Evolutionary conservation across 2,888 invertebrate species (phyloP).

Genomic region (Lissonota sp.): DNA sequence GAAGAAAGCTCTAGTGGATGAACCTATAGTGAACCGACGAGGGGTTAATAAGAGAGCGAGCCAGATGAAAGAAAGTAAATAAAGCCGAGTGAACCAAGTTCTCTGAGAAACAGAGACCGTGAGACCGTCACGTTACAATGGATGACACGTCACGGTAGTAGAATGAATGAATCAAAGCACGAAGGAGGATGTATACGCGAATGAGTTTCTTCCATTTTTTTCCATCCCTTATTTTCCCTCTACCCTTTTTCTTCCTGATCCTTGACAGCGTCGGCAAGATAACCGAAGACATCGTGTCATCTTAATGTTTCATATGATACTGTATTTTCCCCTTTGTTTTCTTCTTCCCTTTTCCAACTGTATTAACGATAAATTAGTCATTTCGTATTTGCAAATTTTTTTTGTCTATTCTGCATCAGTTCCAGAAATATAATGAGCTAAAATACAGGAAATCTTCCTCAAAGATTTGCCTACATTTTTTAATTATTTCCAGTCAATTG

Average conservation of each 20-base stretch:
- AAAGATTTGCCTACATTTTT: too few species aligned
- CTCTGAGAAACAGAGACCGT: constrained; percentile 10
- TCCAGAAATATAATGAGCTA: too few species aligned
- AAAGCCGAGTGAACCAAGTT: constrained; percentile 24
- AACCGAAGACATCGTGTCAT: too few species aligned
- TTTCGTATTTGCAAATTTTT: too few species aligned
- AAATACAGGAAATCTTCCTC: too few species aligned
- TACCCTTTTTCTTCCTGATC: too few species aligned
- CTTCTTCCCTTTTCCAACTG: background rate
- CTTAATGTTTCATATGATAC: too few species aligned
- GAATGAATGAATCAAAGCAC: constrained; percentile 45
- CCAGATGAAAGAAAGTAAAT: background rate
- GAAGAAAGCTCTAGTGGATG: background rate
- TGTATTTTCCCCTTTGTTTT: background rate
- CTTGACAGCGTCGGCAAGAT: too few species aligned
- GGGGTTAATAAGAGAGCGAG: background rate
- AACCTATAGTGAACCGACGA: constrained; percentile 6
- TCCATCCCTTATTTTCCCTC: background rate
- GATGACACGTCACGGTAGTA: constrained; percentile 22
- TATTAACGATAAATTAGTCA: too few species aligned
- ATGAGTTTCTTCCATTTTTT: constrained; percentile 25
- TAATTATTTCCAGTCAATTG: too few species aligned
- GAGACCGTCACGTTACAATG: constrained; percentile 26
- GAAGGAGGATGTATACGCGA: background rate
- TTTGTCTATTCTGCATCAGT: too few species aligned